Conservation (phyloP, 2,888 invertebrate species). For the Chesias legatella region DNA sequence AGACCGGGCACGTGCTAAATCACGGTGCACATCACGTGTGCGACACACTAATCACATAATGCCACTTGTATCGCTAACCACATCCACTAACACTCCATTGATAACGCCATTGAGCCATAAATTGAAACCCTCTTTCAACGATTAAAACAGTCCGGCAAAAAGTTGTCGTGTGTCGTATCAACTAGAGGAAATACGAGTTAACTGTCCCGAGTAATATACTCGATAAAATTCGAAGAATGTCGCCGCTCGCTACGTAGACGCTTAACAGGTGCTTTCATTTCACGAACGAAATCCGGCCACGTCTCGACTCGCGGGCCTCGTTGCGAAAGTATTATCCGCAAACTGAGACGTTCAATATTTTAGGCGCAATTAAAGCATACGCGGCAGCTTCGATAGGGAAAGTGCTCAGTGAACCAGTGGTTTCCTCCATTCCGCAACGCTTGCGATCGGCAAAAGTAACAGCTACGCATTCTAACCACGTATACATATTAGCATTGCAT, state of each 20-base stretch:
- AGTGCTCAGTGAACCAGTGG: constrained; percentile 61
- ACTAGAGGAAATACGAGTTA: constrained; percentile 2
- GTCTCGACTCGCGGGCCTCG: constrained; percentile 36
- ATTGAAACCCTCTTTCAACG: neutral
- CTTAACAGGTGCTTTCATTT: constrained; percentile 55
- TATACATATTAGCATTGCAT: constrained; percentile 38
- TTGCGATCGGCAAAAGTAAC: constrained; percentile 50
- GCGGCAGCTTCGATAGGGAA: constrained; percentile 64
- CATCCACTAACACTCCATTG: constrained; percentile 7
- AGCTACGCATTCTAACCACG: constrained; percentile 50
- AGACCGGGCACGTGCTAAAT: constrained; percentile 46
- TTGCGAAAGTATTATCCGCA: constrained; percentile 46
- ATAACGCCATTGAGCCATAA: constrained; percentile 7
- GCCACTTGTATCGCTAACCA: constrained; percentile 39
- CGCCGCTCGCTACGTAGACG: constrained; percentile 33
- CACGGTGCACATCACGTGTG: constrained; percentile 48
- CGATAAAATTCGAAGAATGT: constrained; percentile 34
- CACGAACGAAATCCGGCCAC: constrained; percentile 48
- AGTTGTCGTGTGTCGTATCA: neutral
- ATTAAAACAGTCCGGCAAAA: neutral
- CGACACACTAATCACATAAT: constrained; percentile 39
- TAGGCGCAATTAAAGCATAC: constrained; percentile 44
- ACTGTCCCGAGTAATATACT: constrained; percentile 17
- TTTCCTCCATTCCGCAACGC: constrained; percentile 49
- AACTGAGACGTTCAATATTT: constrained; percentile 46